phyloP scores from a whole-genome alignment of 2,113 vertebrate species.

The Coracopsis vasa region DNA sequence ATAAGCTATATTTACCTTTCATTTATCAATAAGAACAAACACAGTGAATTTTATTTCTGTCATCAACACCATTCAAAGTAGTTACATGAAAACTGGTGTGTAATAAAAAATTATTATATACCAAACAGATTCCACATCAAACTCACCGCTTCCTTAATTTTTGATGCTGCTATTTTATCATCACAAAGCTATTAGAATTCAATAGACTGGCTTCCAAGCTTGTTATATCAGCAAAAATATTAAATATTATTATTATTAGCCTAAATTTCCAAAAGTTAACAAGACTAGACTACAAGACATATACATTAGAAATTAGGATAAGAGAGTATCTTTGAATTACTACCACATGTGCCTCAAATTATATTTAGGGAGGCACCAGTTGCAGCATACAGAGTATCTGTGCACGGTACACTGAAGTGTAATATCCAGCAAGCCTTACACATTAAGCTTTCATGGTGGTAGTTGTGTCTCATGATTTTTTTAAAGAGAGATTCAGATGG shows the following conservation, averaged over 20 bases:
- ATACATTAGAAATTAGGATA: not conserved
- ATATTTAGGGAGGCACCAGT: not conserved
- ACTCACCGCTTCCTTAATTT: not conserved
- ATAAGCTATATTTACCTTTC: not conserved
- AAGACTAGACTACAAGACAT: not conserved
- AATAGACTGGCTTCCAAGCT: not conserved
- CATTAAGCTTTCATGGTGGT: not conserved
- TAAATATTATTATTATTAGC: not conserved
- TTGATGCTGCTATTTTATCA: not conserved
- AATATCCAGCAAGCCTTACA: slow-evolving; percentile 8
- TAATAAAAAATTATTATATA: not conserved
- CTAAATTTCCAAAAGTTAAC: not conserved
- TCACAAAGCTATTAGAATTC: not conserved
- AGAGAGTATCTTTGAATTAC: not conserved
- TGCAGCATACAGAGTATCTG: not conserved
- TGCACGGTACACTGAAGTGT: not conserved
- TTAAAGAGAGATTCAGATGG: not conserved
- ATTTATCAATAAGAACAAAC: not conserved
- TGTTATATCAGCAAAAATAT: not conserved
- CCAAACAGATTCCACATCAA: not conserved
- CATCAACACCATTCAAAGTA: not conserved
- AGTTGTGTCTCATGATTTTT: not conserved
- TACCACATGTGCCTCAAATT: not conserved
- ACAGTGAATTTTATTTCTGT: not conserved
- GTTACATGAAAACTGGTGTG: not conserved